phyloP scores from a whole-genome alignment of 1,140 invertebrate genomes.

The Aphelinus certus region DNA sequence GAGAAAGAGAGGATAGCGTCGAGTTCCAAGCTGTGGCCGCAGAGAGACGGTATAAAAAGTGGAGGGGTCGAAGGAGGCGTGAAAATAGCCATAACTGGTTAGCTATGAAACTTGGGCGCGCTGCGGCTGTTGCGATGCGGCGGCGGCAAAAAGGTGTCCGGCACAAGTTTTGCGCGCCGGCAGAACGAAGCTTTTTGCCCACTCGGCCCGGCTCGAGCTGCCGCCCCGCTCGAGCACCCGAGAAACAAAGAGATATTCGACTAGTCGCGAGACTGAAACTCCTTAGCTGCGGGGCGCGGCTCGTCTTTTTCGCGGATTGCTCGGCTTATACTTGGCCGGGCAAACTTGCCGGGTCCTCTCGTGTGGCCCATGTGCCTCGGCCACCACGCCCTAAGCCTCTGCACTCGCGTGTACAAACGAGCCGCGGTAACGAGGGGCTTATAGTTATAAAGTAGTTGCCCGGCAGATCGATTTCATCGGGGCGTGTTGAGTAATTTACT shows the following conservation, averaged over 20 bases:
- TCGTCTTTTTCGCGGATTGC: constrained; percentile 19
- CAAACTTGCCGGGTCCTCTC: neutral
- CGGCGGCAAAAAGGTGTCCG: neutral
- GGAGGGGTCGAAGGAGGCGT: neutral
- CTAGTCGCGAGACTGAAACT: constrained; percentile 13
- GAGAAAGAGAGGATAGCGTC: neutral
- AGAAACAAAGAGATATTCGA: constrained; percentile 18
- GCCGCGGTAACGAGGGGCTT: too few relatives aligned
- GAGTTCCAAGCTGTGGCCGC: too few relatives aligned
- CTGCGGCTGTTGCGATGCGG: too few relatives aligned
- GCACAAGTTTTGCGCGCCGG: constrained; percentile 19
- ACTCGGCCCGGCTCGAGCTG: neutral
- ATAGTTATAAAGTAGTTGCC: too few relatives aligned
- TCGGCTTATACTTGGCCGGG: neutral
- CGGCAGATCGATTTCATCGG: too few relatives aligned
- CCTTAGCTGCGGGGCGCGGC: neutral
- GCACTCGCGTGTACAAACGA: too few relatives aligned
- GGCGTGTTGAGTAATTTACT: too few relatives aligned
- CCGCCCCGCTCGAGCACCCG: neutral
- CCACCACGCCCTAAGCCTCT: too few relatives aligned
- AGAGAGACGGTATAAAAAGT: too few relatives aligned
- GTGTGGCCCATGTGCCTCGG: too few relatives aligned
- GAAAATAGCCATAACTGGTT: constrained; percentile 25
- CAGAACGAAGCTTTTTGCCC: constrained; percentile 23
- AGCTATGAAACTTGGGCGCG: constrained; percentile 12